These are phyloP conservation scores for Phasia obesa DNA, from an alignment of 2,888 invertebrate genomes.

Conservation along the genomic window DNA sequence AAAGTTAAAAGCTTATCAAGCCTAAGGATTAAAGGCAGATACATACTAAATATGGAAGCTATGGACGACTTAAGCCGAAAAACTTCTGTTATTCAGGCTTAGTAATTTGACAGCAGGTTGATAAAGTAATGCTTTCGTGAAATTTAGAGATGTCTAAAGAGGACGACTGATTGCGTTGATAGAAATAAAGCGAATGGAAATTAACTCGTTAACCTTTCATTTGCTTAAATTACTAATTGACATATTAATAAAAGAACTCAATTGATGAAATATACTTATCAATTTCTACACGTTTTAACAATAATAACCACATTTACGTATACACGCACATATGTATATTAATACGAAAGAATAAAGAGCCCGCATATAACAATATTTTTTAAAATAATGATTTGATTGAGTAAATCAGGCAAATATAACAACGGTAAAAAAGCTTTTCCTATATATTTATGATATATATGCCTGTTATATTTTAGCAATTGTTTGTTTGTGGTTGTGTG, in stretches of 20 bases:
- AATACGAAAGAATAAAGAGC: neutral
- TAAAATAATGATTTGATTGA: constrained; percentile 71
- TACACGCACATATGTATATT: neutral
- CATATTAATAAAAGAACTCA: constrained; percentile 20
- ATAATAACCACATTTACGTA: constrained; percentile 13
- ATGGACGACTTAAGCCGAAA: no score
- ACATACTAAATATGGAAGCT: no score
- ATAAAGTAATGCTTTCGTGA: no score
- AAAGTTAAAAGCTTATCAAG: no score
- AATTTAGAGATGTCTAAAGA: no score
- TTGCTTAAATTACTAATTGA: no score
- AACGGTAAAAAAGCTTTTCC: constrained; percentile 27
- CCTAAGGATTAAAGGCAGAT: no score
- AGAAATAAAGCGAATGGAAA: no score
- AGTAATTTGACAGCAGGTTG: no score
- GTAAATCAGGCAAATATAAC: constrained; percentile 71
- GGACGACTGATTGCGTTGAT: no score
- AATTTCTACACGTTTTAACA: constrained; percentile 47
- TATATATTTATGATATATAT: constrained; percentile 4
- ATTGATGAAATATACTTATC: constrained; percentile 24
- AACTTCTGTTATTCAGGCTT: no score
- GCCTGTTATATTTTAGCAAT: neutral
- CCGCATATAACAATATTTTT: constrained; percentile 30
- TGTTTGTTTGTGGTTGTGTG: neutral
- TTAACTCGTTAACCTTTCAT: no score